Evolutionary conservation across 1,140 invertebrate genomes (phyloP), one percentile per base, ranked within the genome.

Genomic region (Belonocnema kinseyi): DNA sequence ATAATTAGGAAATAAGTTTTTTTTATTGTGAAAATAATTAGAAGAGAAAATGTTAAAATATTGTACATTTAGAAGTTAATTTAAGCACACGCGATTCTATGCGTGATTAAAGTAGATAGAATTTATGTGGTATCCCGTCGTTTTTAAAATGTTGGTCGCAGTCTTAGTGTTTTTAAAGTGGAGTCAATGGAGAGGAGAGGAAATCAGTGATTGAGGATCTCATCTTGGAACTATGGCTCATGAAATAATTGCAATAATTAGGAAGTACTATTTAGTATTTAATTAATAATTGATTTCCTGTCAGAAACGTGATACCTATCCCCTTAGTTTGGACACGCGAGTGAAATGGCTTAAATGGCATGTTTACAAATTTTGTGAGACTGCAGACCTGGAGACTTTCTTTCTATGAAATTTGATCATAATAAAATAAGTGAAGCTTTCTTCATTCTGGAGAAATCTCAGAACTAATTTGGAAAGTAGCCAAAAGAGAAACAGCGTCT

Each of bases 1-100:
- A 87, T 86, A 87, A 84, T 77, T 87, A 87, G 84, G 75, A 81
- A 83, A 78, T 87, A 86, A 87, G 85, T 87, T 87, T n/a, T 66
- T 40, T 13, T 46, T 66, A n/a, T 66, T 40, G 61, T 66, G 46
- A n/a, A 66, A 16, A 26, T 66, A 16, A 66, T 66, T 66, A 46
- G 61, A 66, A n/a, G 14, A 66, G 71, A 72, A 82, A 83, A 82
- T 77, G 80, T 78, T 74, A 73, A 81, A n/a, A n/a, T 40, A 74
- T 74, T 40, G 52, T 78, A 80, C 72, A 80, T 75, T 72, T 77
- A 81, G 74, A 73, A 56, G 53, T 77, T 80, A 72, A 66, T 70
- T 46, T 14, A 56, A 19, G 40, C 14, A n/a, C 21, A 61, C 21
- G 33, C 26, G 40, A 46, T 11, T 11, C 40, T 1, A 66, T 40